These are phyloP conservation scores for Phallusia fumigata DNA, from an alignment of 23 tunicate species.

Conservation along the genomic window DNA sequence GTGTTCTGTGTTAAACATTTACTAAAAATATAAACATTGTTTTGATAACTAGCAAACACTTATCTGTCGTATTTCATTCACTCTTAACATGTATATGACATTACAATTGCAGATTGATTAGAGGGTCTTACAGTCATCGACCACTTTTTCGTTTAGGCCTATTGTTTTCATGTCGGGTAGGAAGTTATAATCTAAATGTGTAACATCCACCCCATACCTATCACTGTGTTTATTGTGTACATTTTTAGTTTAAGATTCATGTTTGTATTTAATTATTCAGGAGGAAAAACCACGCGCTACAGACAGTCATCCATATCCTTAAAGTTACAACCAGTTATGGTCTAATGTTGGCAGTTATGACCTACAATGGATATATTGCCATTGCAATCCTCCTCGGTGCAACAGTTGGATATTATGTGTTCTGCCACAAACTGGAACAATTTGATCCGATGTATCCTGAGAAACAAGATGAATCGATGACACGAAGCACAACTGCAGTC, in stretches of 20 bases:
- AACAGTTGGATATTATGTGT: conserved; percentile 64
- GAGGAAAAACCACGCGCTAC: conserved; percentile 65
- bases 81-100: too few relatives aligned
- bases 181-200: too few relatives aligned
- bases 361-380: conserved; percentile 70
- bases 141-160: too few relatives aligned
- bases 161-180: too few relatives aligned
- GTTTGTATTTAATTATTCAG: conserved; percentile 26
- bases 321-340: conserved; percentile 51
- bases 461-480: background rate
- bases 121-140: too few relatives aligned
- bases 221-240: too few relatives aligned
- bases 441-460: background rate
- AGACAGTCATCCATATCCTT: conserved; percentile 52
- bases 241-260: background rate
- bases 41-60: too few relatives aligned
- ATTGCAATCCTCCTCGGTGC: conserved; percentile 58
- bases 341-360: conserved; percentile 78
- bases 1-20: too few relatives aligned
- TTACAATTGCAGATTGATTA: too few relatives aligned
- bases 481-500: background rate
- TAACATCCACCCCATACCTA: too few relatives aligned
- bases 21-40: too few relatives aligned
- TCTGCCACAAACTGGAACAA: conserved; percentile 37
- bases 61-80: too few relatives aligned